Evolutionary conservation across 2,113 vertebrate genomes (phyloP).

Genomic region (Narcine bancroftii): DNA sequence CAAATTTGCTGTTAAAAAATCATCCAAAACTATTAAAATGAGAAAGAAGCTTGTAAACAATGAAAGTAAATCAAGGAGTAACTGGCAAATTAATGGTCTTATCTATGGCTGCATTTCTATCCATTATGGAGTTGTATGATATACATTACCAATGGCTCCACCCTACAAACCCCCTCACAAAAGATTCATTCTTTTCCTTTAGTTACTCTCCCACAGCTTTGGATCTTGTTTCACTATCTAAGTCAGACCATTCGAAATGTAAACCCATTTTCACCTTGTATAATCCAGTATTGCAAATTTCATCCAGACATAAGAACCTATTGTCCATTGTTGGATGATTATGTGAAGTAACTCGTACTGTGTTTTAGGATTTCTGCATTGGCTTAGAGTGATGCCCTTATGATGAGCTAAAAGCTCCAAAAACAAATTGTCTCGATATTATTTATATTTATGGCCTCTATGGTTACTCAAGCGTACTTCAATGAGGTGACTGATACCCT

Average conservation of each 20-base stretch:
- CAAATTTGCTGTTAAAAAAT: neutral
- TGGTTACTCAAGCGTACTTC: neutral
- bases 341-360: neutral
- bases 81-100: neutral
- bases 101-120: neutral
- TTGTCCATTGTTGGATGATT: constrained; percentile 12
- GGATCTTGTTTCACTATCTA: constrained; percentile 10
- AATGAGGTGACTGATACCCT: neutral
- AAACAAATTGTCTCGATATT: neutral
- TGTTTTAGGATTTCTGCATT: neutral
- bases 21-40: neutral
- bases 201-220: neutral
- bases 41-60: neutral
- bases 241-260: neutral
- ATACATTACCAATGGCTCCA: neutral
- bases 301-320: neutral
- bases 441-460: constrained; percentile 4
- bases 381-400: neutral
- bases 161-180: neutral
- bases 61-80: neutral
- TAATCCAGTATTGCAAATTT: constrained; percentile 12
- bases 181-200: neutral
- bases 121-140: neutral
- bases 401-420: neutral
- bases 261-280: neutral